Base-by-base conservation (phyloP, 2,888 invertebrate genomes). In the Cyclophora albipunctata region DNA sequence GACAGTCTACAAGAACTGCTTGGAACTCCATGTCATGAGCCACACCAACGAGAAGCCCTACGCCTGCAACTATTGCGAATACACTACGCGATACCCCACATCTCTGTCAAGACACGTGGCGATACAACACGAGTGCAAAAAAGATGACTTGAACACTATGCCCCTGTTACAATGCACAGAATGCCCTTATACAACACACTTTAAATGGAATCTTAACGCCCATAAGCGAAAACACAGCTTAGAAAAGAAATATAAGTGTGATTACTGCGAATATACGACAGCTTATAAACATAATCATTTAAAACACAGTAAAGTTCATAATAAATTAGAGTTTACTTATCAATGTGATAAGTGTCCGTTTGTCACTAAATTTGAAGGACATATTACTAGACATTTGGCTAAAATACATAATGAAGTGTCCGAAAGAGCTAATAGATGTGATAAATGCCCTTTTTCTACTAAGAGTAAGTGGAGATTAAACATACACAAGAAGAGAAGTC, bases 281-380 rank as follows among this genome's bases (percentile, higher is more conserved):
- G 67, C 72, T 0, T 75, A 76, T 7, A 62, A 64, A 35, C 69
- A 74, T 46, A 73, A 69, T 34, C 70, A 57, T 41, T 40, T 56
- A 0, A 78, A 77, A 48, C 79, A 79, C 7, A 58, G 52, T 3
- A 69, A 63, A 3, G 67, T 59, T 0, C 78, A 79, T 34, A 62
- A 58, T 0, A 62, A 68, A 5, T 49, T 60, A 3, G 61, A 60
- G 0, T 50, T 56, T 0, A 54, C 60, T 2, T 74, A 62, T 40
- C 69, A 72, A 42, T 83, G 83, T 40, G 81, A 82, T 41, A 78
- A 81, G 42, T 82, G 83, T 33, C 71, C 78, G 0, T 83, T 80
- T 45, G 63, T 67, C 0, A 81, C 82, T 0, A 74, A 72, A 45
- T 77, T 66, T 34, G 77, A 81, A 52, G 83, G 83, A 0, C 80